phyloP scores from a whole-genome alignment of 2,113 vertebrate species.

The Zosterops lateralis region DNA sequence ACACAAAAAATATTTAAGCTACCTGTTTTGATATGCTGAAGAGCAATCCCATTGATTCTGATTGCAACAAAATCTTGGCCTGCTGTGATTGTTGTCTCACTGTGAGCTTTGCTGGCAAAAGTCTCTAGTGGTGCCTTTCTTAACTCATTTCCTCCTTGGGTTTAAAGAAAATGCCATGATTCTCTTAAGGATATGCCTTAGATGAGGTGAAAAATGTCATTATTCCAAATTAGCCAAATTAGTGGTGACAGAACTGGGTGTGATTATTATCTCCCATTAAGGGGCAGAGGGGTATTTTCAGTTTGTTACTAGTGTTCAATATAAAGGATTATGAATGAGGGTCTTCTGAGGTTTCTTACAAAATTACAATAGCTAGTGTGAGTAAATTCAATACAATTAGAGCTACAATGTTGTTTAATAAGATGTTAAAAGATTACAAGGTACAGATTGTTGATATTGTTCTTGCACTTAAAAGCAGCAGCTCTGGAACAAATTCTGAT shows the following conservation, averaged over 20 bases:
- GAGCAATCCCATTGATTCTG: neutral
- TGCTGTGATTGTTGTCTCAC: neutral
- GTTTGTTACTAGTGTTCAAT: neutral
- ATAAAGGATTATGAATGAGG: neutral
- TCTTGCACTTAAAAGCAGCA: neutral
- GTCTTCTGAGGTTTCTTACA: neutral
- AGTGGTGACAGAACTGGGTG: neutral
- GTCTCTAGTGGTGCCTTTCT: neutral
- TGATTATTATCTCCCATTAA: neutral
- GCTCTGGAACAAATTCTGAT: neutral
- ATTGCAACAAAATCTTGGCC: neutral
- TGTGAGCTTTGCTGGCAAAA: neutral
- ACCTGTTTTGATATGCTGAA: neutral
- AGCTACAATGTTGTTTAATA: neutral
- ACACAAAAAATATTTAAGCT: neutral
- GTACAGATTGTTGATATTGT: neutral
- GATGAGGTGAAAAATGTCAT: neutral
- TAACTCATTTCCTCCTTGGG: neutral
- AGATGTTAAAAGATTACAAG: neutral
- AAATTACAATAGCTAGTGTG: neutral
- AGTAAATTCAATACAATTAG: neutral
- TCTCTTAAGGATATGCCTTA: neutral
- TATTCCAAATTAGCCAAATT: neutral
- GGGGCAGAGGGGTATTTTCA: neutral
- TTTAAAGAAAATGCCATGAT: neutral